A percentile compares a stretch with the other conserved stretches of the same genome.
Evolutionary conservation across 1,140 invertebrate species (phyloP).

Genomic region (Brachionus rotundiformis): DNA sequence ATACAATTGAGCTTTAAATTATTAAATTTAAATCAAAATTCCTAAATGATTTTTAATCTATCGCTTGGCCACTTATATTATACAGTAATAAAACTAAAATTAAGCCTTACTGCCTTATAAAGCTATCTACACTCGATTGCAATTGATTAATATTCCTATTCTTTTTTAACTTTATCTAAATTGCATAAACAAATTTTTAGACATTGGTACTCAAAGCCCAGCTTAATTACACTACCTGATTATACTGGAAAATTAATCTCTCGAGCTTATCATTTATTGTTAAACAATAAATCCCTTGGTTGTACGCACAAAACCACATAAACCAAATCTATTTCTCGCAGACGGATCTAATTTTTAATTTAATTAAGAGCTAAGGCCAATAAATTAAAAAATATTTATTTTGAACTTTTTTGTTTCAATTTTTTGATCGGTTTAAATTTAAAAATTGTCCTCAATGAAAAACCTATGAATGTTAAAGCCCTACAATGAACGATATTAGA

Average conservation of each 20-base stretch:
- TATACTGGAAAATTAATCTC: background rate
- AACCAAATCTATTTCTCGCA: background rate
- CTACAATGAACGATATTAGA: constrained; percentile 3
- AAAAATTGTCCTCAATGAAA: background rate
- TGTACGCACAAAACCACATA: background rate
- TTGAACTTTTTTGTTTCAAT: background rate
- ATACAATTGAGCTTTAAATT: constrained; percentile 9
- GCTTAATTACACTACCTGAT: background rate
- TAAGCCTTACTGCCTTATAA: background rate
- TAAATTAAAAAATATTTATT: background rate
- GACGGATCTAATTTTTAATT: background rate
- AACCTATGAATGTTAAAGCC: constrained; percentile 3
- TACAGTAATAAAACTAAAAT: constrained; percentile 35
- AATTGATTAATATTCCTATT: background rate
- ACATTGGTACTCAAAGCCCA: constrained; percentile 5
- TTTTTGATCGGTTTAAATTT: background rate
- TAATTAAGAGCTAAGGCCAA: background rate
- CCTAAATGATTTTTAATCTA: constrained; percentile 45
- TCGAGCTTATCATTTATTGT: background rate
- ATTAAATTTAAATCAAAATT: constrained; percentile 49
- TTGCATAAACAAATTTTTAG: constrained; percentile 35
- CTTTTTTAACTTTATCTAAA: background rate
- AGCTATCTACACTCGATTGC: constrained; percentile 29
- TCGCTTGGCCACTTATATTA: background rate
- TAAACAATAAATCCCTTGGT: background rate